phyloP scores from a whole-genome alignment of 2,888 invertebrate genomes.

The Rhaphigaster nebulosa region DNA sequence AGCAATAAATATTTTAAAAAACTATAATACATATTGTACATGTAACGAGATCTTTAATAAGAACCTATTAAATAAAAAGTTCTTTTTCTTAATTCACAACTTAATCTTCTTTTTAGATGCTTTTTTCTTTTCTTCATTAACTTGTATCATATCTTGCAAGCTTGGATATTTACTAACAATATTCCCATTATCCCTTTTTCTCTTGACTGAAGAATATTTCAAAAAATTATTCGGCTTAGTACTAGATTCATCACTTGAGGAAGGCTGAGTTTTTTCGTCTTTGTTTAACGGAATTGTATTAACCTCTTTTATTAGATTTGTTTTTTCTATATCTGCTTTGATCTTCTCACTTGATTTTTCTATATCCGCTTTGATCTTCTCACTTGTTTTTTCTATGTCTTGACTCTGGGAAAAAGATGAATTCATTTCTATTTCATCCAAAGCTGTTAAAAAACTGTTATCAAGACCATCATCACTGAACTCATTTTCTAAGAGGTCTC shows the following conservation, averaged over 20 bases:
- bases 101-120: slow-evolving; percentile 35
- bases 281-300: background rate
- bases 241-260: background rate
- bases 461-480: slow-evolving; percentile 45
- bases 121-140: slow-evolving; percentile 47
- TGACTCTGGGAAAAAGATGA: slow-evolving; percentile 19
- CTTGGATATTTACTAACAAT: background rate
- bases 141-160: slow-evolving; percentile 41
- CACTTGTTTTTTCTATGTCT: background rate
- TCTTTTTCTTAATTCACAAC: background rate
- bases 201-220: background rate
- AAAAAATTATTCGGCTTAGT: background rate
- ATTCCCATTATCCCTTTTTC: background rate
- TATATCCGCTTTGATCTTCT: background rate
- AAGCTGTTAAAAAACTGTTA: slow-evolving; percentile 3
- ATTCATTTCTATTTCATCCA: slow-evolving; percentile 52
- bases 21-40: slow-evolving; percentile 29
- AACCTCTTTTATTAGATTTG: background rate
- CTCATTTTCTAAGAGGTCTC: slow-evolving; percentile 8
- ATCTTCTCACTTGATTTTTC: background rate
- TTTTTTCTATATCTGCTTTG: background rate
- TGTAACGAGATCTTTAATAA: background rate
- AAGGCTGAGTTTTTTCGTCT: background rate
- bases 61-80: background rate
- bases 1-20: background rate